These are phyloP conservation scores for Anarsia innoxiella DNA, from an alignment of 2,888 invertebrate species.

Conservation along the genomic window DNA sequence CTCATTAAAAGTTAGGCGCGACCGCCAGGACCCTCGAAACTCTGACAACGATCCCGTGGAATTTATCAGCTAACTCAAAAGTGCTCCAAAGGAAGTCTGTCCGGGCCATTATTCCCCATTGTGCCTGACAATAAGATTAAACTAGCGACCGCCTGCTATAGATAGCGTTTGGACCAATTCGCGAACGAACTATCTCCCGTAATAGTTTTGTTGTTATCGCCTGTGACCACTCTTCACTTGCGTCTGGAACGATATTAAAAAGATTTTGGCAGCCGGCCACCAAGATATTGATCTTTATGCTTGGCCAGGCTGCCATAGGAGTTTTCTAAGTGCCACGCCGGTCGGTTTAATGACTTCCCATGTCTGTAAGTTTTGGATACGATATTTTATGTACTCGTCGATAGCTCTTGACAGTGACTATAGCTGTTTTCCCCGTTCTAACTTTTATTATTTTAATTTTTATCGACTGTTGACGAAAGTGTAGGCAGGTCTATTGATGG, in stretches of 20 bases:
- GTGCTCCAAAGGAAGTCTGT: conserved; percentile 51
- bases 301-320: conserved; percentile 67
- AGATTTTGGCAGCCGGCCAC: conserved; percentile 72
- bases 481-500: conserved; percentile 28
- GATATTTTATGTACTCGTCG: conserved; percentile 54
- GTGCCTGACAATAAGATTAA: conserved; percentile 66
- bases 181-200: conserved; percentile 52
- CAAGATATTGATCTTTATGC: conserved; percentile 72
- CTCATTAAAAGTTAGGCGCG: conserved; percentile 65
- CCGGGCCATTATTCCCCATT: conserved; percentile 56
- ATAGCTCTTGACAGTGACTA: conserved; percentile 44
- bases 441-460: conserved; percentile 28
- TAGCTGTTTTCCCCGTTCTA: conserved; percentile 36
- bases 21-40: conserved; percentile 52
- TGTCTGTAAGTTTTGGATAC: conserved; percentile 60
- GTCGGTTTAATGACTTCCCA: conserved; percentile 71
- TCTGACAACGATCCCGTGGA: conserved; percentile 37
- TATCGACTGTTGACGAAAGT: conserved; percentile 26
- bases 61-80: conserved; percentile 62
- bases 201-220: conserved; percentile 72
- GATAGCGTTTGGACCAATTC: conserved; percentile 45
- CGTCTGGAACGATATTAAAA: conserved; percentile 70
- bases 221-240: conserved; percentile 63
- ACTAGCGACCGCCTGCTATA: conserved; percentile 43
- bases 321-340: conserved; percentile 61